These are phyloP conservation scores for Corvus moneduloides DNA, from an alignment of 2,113 vertebrate species.

Conservation along the genomic window DNA sequence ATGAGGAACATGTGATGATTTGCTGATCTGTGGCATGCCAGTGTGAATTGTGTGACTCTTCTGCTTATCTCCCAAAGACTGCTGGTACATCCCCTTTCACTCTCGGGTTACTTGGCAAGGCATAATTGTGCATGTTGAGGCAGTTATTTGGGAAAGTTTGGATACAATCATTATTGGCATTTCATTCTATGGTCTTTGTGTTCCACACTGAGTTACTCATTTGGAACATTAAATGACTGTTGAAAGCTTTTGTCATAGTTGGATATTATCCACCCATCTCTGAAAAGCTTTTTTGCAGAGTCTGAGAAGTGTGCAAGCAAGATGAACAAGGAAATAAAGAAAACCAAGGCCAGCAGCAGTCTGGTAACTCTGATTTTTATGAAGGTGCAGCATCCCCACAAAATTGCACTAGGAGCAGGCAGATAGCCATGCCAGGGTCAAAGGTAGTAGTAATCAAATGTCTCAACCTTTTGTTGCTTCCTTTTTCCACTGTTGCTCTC, in stretches of 20 bases:
- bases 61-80: not conserved
- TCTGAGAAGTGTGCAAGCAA: not conserved
- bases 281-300: not conserved
- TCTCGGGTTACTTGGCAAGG: not conserved
- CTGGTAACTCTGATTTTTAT: not conserved
- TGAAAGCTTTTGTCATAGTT: constrained; percentile 44
- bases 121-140: not conserved
- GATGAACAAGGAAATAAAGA: not conserved
- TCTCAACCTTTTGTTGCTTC: not conserved
- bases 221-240: not conserved
- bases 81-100: not conserved
- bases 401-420: not conserved
- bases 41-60: not conserved
- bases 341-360: not conserved
- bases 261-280: not conserved
- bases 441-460: not conserved
- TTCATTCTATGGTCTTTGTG: not conserved
- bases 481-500: not conserved
- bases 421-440: not conserved
- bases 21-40: not conserved
- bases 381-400: not conserved
- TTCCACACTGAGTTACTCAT: not conserved
- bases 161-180: not conserved
- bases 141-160: not conserved
- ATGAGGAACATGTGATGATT: not conserved